Base-by-base conservation (phyloP, 2,888 invertebrate species). In the Xanthorhoe spadicearia region DNA sequence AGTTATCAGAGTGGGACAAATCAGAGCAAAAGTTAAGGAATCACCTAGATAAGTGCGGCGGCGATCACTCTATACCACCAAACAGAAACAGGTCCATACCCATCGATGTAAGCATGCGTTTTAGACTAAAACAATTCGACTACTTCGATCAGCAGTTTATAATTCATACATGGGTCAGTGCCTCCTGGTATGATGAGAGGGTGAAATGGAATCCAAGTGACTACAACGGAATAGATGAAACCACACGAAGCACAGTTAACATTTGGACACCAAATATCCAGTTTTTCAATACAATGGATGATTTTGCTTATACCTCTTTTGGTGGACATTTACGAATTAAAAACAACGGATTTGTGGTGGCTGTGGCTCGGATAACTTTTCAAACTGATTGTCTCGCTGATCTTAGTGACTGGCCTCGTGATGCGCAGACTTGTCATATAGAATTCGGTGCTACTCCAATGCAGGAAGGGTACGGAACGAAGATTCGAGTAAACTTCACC, bases 351-450 rank as follows among this genome's bases (percentile, higher is more conserved):
- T 0, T 13, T 0, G 69, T 84, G 0, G 0, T 5, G 0, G 87
- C 87, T 54, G 60, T 43, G 43, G 10, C 13, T 13, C 43, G 43
- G 43, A 5, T 8, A 1, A 43, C 3, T 13, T 13, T 43, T 43
- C 43, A 8, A 8, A 13, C 13, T 3, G 2, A 7, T 5, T 43
- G 54, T 35, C 3, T 35, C 0, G 66, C 78, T 0, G 76, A 80
- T n/a, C 59, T 85, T 0, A 72, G 43, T 0, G 69, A 84, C 8
- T 87, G 86, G 84, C 82, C 87, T 0, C 81, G 81, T 51, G 83
- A 84, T 28, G 63, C 69, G 0, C 81, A 83, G 56, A 72, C 74
- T 13, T 87, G 87, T 17, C 18, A 38, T 28, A 10, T 63, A 28
- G 43, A 32, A 55, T 56, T 63, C n/a, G 50, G 17, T 9, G 10